Evolutionary conservation across 2,888 invertebrate genomes (phyloP), one percentile per base, ranked within the genome.

Genomic region (Labia minor): DNA sequence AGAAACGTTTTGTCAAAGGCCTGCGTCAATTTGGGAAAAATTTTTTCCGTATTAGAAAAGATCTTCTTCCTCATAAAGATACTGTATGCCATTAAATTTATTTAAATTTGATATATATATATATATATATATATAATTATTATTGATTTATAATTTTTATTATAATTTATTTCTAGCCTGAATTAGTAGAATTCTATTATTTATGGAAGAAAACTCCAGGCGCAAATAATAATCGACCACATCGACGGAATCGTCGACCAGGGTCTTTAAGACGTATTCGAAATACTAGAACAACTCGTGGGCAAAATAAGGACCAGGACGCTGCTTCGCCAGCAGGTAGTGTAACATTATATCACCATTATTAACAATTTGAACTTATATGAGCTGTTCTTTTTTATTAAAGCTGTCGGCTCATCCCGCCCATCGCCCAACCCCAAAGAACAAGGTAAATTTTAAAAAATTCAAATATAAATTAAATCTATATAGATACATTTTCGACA

Each of bases 161-260:
- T 65, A 69, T 67, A 71, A 68, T 68, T 66, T 66, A 63, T 72
- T 75, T 74, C 18, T 71, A 89, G 88, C 89, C 95, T 67, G 97
- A 99, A 78, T 81, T 99, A 75, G 96, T 99, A 66, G 96, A 97
- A 78, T 99, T 94, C 81, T 92, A 92, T 78, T 92, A 92, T 74
- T 83, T 96, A 67, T 99, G 99, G 99, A 99, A 99, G 82, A 99
- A 98, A 82, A 96, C 97, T 49, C 95, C 97, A 19, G 95, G 95
- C 74, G 98, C 98, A 70, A 93, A 94, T 78, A 95, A 93, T 77
- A 95, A 95, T 78, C 86, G 97, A 72, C 96, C 96, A 21, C 95
- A 96, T 76, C 84, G 96, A 71, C 84, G 96, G 76, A 77, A 77
- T 70, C 83, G 95, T 71, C 83, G 94, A 66, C 92, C 91, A 77